Conservation (phyloP, 2,797 vertebrate genomes). For the Kryptopterus vitreolus region DNA sequence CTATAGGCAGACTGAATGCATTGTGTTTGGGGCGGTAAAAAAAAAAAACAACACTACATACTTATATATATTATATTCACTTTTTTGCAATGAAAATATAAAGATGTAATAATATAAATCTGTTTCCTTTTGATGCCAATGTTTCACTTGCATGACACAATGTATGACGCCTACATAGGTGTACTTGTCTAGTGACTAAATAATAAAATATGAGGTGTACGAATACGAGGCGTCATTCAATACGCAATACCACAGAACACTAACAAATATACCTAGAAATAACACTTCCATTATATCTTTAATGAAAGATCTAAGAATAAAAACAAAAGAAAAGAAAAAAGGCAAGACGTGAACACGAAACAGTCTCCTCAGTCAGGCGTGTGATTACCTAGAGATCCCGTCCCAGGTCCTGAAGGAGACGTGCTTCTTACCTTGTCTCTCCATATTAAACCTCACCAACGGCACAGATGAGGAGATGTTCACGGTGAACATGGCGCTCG, state of each 20-base stretch:
- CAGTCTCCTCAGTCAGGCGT: slow-evolving; percentile 2
- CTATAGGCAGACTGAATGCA: background rate
- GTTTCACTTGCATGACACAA: background rate
- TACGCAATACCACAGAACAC: background rate
- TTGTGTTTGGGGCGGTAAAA: background rate
- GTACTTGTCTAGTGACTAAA: background rate
- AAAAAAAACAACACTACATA: no score
- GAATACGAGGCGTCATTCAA: background rate
- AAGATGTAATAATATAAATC: no score
- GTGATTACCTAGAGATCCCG: slow-evolving; percentile 42
- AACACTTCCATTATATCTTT: background rate
- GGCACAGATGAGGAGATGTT: slow-evolving; percentile 78
- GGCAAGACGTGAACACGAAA: background rate
- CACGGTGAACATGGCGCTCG: slow-evolving; percentile 75
- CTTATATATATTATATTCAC: no score
- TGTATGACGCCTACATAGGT: background rate
- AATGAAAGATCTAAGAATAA: slow-evolving; percentile 2
- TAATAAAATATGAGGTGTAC: background rate
- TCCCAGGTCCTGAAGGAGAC: slow-evolving; percentile 62
- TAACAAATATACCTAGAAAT: background rate
- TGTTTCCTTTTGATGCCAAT: no score
- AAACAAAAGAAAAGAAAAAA: background rate
- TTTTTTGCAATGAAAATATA: no score
- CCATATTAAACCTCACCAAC: slow-evolving; percentile 62
- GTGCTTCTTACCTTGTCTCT: slow-evolving; percentile 62